These are phyloP conservation scores for Megaceryle alcyon DNA, from an alignment of 2,797 vertebrate genomes.

Conservation along the genomic window DNA sequence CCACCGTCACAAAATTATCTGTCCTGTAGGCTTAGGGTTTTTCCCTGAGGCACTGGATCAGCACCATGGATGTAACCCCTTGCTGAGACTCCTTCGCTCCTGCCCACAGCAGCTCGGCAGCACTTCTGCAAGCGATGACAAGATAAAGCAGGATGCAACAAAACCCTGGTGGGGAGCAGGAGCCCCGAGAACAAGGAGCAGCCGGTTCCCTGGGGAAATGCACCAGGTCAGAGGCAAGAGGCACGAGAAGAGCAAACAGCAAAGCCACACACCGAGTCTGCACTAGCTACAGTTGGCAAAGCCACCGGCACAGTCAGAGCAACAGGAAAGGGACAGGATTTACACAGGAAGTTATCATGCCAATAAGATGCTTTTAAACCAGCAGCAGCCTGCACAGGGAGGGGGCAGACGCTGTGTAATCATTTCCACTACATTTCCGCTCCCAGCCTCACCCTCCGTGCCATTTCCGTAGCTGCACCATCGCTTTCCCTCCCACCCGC, in stretches of 20 bases:
- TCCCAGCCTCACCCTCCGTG: background rate
- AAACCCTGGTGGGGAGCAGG: fast-evolving
- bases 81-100: background rate
- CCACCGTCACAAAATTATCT: background rate
- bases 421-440: background rate
- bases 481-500: fast-evolving
- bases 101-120: background rate
- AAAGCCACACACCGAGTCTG: background rate
- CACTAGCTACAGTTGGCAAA: fast-evolving
- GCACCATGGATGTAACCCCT: background rate
- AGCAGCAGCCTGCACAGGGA: background rate
- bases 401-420: background rate
- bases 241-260: background rate
- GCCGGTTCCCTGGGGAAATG: background rate
- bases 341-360: background rate
- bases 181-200: background rate
- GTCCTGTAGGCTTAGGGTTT: background rate
- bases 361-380: background rate
- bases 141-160: background rate
- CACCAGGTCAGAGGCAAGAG: background rate
- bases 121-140: fast-evolving
- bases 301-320: background rate
- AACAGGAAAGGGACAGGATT: background rate
- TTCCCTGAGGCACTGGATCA: background rate
- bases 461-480: background rate